phyloP scores from a whole-genome alignment of 2,113 vertebrate species.

The Octodon degus region DNA sequence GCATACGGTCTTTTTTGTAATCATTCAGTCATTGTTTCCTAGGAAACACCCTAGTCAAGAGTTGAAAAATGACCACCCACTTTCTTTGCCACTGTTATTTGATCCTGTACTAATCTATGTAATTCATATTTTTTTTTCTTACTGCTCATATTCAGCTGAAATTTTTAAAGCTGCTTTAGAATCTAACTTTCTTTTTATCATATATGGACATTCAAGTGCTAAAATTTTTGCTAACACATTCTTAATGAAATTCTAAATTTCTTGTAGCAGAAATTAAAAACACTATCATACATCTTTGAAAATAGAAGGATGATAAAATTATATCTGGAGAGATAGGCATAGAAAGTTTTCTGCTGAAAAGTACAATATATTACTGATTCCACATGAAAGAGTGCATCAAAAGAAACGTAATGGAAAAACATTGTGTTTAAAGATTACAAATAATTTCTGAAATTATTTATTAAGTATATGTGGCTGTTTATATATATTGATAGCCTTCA shows the following conservation, averaged over 20 bases:
- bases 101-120: slow-evolving; percentile 75
- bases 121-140: slow-evolving; percentile 77
- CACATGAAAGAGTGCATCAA: neutral
- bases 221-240: slow-evolving; percentile 53
- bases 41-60: slow-evolving; percentile 84
- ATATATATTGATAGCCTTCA: neutral
- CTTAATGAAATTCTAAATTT: slow-evolving; percentile 58
- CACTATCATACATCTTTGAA: slow-evolving; percentile 33
- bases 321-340: neutral
- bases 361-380: slow-evolving; percentile 3
- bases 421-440: neutral
- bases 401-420: neutral
- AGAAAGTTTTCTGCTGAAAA: neutral
- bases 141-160: slow-evolving; percentile 48
- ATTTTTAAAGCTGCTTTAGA: slow-evolving; percentile 65
- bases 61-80: slow-evolving; percentile 80
- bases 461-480: neutral
- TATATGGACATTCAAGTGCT: slow-evolving; percentile 62
- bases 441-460: neutral
- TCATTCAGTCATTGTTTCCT: slow-evolving; percentile 85
- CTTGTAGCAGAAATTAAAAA: slow-evolving; percentile 26
- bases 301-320: slow-evolving; percentile 16
- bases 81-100: slow-evolving; percentile 82
- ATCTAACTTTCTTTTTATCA: slow-evolving; percentile 64
- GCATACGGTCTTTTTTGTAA: slow-evolving; percentile 82